Evolutionary conservation across 2,113 vertebrate genomes (phyloP).

Genomic region (Galemys pyrenaicus): DNA sequence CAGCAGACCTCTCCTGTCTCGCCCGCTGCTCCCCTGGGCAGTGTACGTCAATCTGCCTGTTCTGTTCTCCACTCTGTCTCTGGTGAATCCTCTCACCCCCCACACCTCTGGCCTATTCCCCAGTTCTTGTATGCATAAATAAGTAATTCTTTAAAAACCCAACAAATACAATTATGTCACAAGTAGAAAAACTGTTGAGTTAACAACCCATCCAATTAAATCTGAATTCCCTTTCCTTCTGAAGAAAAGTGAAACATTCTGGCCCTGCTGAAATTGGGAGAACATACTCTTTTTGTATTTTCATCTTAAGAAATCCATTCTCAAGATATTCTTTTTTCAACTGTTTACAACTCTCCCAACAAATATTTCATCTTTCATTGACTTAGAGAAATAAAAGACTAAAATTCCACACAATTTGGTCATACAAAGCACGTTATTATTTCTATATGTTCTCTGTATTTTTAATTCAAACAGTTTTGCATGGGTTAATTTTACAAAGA

Average conservation of each 20-base stretch:
- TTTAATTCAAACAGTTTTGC: slow-evolving; percentile 26
- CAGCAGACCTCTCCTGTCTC: too few species aligned
- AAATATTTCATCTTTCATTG: slow-evolving; percentile 32
- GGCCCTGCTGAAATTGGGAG: slow-evolving; percentile 3
- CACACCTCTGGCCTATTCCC: too few species aligned
- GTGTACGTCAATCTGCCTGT: too few species aligned
- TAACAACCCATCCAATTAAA: slow-evolving; percentile 44
- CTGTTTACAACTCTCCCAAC: not conserved
- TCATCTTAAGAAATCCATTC: not conserved
- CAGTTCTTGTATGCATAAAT: too few species aligned
- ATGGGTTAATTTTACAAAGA: slow-evolving; percentile 3
- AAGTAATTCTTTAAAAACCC: too few species aligned
- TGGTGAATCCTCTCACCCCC: too few species aligned
- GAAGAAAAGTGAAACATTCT: slow-evolving; percentile 20
- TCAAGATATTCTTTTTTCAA: slow-evolving; percentile 2
- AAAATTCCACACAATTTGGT: not conserved
- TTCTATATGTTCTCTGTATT: not conserved
- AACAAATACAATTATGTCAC: slow-evolving; percentile 65
- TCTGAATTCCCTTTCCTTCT: slow-evolving; percentile 37
- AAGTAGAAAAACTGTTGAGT: slow-evolving; percentile 54
- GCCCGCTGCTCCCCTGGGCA: too few species aligned
- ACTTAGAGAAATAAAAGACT: slow-evolving; percentile 3
- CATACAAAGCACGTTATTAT: not conserved
- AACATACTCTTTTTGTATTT: not conserved
- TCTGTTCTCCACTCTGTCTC: too few species aligned